Percentiles rank a stretch among this genome's conserved stretches.
phyloP scores from a whole-genome alignment of 23 tunicate genomes.

The Ascidia mentula region DNA sequence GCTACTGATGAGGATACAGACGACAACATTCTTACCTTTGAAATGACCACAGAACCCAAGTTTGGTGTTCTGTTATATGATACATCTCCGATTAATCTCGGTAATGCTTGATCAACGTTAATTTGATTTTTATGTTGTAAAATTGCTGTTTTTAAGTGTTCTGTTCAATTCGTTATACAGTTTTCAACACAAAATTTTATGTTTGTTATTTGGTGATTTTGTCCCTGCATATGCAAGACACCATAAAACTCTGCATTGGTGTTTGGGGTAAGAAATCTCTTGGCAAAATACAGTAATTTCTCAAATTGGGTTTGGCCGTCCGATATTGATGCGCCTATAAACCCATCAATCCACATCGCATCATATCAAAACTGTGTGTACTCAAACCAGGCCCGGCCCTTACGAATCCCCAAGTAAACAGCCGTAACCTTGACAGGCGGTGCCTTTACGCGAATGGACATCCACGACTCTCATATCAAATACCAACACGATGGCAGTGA shows the following conservation, averaged over 20 bases:
- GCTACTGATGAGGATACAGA: slow-evolving; percentile 92
- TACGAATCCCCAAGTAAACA: not conserved
- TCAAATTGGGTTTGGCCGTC: no score
- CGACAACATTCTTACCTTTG: slow-evolving; percentile 62
- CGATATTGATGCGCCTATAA: no score
- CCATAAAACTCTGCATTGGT: no score
- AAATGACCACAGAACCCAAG: slow-evolving; percentile 44
- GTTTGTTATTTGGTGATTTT: not conserved
- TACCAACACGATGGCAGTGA: slow-evolving; percentile 82
- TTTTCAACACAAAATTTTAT: not conserved
- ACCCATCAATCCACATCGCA: no score
- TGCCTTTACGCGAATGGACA: slow-evolving; percentile 83
- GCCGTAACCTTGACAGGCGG: slow-evolving; percentile 39
- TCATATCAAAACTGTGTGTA: no score
- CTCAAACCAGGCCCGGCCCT: no score
- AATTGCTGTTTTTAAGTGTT: not conserved
- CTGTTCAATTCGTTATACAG: not conserved
- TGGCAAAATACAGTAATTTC: no score
- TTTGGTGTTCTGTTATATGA: slow-evolving; percentile 73
- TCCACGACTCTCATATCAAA: slow-evolving; percentile 47
- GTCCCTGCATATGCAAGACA: no score
- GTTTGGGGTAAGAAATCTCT: no score
- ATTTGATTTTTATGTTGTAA: no score
- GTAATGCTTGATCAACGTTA: no score
- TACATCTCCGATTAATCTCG: slow-evolving; percentile 19